Percentiles rank a stretch among this genome's conserved stretches.
These are phyloP conservation scores for Fregata magnificens DNA, from an alignment of 2,113 vertebrate species.

Conservation along the genomic window DNA sequence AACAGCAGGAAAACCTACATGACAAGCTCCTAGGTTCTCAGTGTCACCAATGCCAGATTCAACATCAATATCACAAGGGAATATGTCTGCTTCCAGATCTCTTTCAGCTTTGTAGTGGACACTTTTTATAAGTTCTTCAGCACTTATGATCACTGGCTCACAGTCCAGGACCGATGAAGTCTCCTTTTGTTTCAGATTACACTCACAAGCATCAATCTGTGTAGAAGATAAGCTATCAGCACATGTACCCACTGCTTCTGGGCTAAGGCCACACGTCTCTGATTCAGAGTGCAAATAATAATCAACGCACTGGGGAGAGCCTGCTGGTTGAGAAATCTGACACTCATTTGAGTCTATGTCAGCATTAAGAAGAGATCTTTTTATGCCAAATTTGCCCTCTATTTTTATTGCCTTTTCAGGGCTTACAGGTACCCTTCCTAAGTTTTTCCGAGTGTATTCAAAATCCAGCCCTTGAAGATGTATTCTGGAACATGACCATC, in stretches of 20 bases:
- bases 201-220: neutral
- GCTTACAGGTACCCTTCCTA: neutral
- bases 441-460: neutral
- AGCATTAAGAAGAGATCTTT: neutral
- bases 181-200: neutral
- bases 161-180: neutral
- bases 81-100: neutral
- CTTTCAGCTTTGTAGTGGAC: neutral
- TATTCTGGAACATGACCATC: conserved; percentile 49
- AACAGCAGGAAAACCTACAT: neutral
- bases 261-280: neutral
- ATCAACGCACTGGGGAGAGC: neutral
- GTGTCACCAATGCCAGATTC: neutral
- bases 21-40: neutral
- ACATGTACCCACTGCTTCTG: neutral
- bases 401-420: neutral
- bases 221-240: neutral
- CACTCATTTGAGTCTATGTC: neutral
- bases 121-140: neutral
- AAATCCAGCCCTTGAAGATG: conserved; percentile 35
- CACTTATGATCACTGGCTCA: neutral
- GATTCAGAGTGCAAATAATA: neutral
- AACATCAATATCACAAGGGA: neutral
- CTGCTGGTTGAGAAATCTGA: neutral
- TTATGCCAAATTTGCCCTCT: neutral